A percentile compares a stretch with the other conserved stretches of the same genome.
Conservation (phyloP, 2,797 vertebrate genomes). For the Lagocephalus sceleratus region DNA sequence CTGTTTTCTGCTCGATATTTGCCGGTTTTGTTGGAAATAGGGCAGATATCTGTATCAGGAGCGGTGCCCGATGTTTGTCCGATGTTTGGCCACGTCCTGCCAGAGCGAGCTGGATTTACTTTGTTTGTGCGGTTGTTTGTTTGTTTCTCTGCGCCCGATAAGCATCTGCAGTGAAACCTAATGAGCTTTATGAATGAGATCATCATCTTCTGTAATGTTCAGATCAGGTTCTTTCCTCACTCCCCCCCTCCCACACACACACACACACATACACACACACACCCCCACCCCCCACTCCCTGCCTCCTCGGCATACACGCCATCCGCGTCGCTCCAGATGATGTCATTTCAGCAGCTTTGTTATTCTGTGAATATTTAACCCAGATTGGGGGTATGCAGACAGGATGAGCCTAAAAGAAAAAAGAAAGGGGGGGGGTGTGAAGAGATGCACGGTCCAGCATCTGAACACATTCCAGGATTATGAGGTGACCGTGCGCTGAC, state of each 20-base stretch:
- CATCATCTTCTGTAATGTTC: constrained; percentile 49
- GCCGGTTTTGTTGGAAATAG: constrained; percentile 2
- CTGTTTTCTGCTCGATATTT: constrained; percentile 25
- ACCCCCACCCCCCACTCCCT: neutral
- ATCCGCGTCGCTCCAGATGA: constrained; percentile 44
- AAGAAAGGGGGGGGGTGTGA: constrained; percentile 22
- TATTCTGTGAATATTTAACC: constrained; percentile 55
- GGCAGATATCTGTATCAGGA: constrained; percentile 1
- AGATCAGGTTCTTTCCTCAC: constrained; percentile 36
- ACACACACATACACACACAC: too few relatives aligned
- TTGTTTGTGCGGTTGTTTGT: constrained; percentile 32
- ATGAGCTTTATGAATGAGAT: constrained; percentile 65
- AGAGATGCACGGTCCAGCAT: constrained; percentile 22
- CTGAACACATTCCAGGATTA: constrained; percentile 70
- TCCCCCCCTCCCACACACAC: too few relatives aligned
- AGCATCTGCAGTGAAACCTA: constrained; percentile 53
- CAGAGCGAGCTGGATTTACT: constrained; percentile 35
- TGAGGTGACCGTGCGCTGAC: constrained; percentile 69
- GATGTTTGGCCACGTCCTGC: neutral
- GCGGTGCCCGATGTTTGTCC: constrained; percentile 1
- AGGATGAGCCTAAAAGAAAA: constrained; percentile 18
- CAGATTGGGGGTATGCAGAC: constrained; percentile 26
- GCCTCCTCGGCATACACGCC: constrained; percentile 15
- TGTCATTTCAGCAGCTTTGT: constrained; percentile 59
- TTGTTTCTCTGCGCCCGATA: constrained; percentile 31